These are phyloP conservation scores for Drosophila nannoptera DNA, from an alignment of 1,140 invertebrate genomes.

Conservation along the genomic window DNA sequence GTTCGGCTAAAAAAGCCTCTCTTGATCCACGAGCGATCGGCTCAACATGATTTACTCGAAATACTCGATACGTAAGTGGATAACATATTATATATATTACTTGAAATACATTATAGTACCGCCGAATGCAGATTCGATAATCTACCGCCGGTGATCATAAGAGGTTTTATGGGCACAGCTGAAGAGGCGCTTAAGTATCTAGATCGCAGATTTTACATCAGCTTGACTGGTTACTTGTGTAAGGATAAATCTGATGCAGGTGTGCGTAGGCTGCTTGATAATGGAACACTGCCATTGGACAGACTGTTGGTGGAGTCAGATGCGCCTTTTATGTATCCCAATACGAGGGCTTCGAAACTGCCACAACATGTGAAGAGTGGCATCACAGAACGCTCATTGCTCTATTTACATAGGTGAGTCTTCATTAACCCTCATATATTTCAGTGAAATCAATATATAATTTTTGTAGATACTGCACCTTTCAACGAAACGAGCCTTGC, in stretches of 20 bases:
- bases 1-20: conserved; percentile 93
- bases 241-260: conserved; percentile 93
- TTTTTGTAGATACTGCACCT: conserved; percentile 90
- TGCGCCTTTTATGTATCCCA: conserved; percentile 97
- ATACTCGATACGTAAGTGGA: conserved; percentile 80
- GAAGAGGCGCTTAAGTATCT: conserved; percentile 92
- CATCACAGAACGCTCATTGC: conserved; percentile 88
- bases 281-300: conserved; percentile 89
- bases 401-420: conserved; percentile 78
- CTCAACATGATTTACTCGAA: conserved; percentile 88
- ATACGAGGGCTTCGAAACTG: conserved; percentile 94
- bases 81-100: not conserved
- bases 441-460: not conserved
- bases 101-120: not conserved
- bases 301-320: conserved; percentile 93
- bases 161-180: conserved; percentile 94
- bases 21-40: conserved; percentile 94
- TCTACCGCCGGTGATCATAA: conserved; percentile 91
- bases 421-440: not conserved
- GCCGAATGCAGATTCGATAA: conserved; percentile 79
- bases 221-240: conserved; percentile 86
- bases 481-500: conserved; percentile 97
- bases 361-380: conserved; percentile 91
- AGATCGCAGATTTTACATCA: conserved; percentile 92
- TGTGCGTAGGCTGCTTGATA: conserved; percentile 89